A percentile compares a stretch with the other conserved stretches of the same genome.
Conservation (phyloP, 2,888 invertebrate species). For the Synanthedon tipuliformis region DNA sequence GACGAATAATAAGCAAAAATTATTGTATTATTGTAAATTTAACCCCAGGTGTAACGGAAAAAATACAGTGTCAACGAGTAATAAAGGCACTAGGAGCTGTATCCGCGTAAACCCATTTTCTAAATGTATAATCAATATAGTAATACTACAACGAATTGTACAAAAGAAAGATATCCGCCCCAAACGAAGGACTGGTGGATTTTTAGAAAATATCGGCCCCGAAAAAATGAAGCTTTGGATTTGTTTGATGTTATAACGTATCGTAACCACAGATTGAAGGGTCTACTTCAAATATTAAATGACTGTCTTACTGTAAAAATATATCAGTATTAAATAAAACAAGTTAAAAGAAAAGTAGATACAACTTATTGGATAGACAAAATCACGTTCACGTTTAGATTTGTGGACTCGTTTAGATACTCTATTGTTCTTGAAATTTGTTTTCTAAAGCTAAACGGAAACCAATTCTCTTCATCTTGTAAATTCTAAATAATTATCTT, state of each 20-base stretch:
- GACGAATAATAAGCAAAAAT: conserved; percentile 18
- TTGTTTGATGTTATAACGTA: background rate
- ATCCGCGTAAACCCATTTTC: conserved; percentile 30
- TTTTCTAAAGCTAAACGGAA: too few relatives aligned
- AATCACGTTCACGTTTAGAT: too few relatives aligned
- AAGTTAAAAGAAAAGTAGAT: too few relatives aligned
- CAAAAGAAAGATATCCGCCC: conserved; percentile 32
- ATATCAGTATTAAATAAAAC: too few relatives aligned
- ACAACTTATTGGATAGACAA: too few relatives aligned
- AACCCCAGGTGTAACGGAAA: conserved; percentile 31
- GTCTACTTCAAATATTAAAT: background rate
- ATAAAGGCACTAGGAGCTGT: conserved; percentile 33
- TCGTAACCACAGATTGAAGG: background rate
- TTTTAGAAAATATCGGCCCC: conserved; percentile 23
- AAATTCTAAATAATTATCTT: too few relatives aligned
- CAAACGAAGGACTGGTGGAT: conserved; percentile 25
- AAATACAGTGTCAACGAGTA: conserved; percentile 48
- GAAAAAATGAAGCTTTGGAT: conserved; percentile 1
- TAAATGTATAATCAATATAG: conserved; percentile 31
- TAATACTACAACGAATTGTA: conserved; percentile 23
- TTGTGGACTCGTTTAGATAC: too few relatives aligned
- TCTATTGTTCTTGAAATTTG: too few relatives aligned
- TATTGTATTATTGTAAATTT: too few relatives aligned
- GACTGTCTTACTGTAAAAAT: too few relatives aligned
- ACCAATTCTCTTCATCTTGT: too few relatives aligned